Conservation (phyloP, 2,888 invertebrate genomes). For the Agrenia bidenticulata region DNA sequence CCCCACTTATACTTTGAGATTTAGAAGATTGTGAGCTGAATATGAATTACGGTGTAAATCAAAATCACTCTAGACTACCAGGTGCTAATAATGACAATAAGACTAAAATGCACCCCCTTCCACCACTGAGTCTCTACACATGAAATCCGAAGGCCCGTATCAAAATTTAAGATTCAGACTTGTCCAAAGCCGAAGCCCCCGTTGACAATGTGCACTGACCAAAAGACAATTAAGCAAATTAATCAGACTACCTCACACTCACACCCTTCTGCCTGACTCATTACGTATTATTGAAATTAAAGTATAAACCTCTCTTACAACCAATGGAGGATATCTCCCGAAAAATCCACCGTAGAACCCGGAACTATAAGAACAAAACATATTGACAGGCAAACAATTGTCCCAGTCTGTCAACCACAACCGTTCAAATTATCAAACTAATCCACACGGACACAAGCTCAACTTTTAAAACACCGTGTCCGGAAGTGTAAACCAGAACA, state of each 20-base stretch:
- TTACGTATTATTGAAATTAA: too few species aligned
- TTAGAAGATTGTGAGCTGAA: constrained; percentile 37
- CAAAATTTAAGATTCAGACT: background rate
- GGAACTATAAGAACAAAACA: constrained; percentile 53
- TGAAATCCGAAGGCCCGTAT: background rate
- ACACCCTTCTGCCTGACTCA: too few species aligned
- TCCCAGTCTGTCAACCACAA: background rate
- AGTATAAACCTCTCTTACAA: constrained; percentile 41
- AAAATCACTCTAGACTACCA: constrained; percentile 42
- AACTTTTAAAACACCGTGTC: too few species aligned
- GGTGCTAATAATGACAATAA: constrained; percentile 49
- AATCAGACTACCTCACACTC: too few species aligned
- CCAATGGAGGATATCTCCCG: constrained; percentile 51
- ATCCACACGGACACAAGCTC: too few species aligned
- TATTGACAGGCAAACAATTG: constrained; percentile 14
- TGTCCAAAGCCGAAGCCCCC: background rate
- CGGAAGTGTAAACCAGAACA: too few species aligned
- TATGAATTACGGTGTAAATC: constrained; percentile 43
- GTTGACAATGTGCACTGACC: too few species aligned
- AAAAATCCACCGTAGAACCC: constrained; percentile 50
- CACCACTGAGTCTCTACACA: background rate
- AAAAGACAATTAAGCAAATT: too few species aligned
- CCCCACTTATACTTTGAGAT: background rate
- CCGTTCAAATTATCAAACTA: too few species aligned
- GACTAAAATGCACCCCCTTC: background rate